Percentiles rank a stretch among this genome's conserved stretches.
These are phyloP conservation scores for Aphelenchoides besseyi DNA, from an alignment of 1,140 invertebrate genomes.

Conservation along the genomic window DNA sequence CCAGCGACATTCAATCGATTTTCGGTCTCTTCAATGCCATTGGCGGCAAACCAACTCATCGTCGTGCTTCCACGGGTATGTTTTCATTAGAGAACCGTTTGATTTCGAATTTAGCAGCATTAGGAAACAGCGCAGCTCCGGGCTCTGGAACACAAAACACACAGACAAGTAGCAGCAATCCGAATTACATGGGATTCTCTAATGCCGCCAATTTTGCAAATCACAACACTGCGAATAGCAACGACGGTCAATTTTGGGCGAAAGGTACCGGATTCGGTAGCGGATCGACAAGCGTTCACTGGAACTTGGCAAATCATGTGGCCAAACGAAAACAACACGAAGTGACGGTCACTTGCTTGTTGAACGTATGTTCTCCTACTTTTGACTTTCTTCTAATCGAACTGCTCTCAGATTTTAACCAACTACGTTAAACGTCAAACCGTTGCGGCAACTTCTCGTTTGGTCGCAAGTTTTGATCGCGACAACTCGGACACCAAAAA, in stretches of 20 bases:
- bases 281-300: constrained; percentile 84
- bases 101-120: not conserved
- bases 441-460: not conserved
- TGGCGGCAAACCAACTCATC: constrained; percentile 17
- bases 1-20: not conserved
- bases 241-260: constrained; percentile 70
- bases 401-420: constrained; percentile 23
- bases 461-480: not conserved
- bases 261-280: constrained; percentile 89
- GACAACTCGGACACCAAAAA: not conserved
- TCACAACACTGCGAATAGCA: constrained; percentile 5
- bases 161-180: no score
- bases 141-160: not conserved
- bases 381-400: constrained; percentile 16
- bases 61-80: not conserved
- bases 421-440: constrained; percentile 36
- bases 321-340: constrained; percentile 81
- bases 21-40: not conserved
- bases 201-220: no score
- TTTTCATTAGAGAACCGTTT: not conserved
- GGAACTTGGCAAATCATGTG: constrained; percentile 90
- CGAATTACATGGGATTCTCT: no score
- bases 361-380: constrained; percentile 66
- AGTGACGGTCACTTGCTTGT: constrained; percentile 80
- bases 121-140: not conserved